Conservation (phyloP, 64 coral and sea anemone species). For the Pocillopora verrucosa region DNA sequence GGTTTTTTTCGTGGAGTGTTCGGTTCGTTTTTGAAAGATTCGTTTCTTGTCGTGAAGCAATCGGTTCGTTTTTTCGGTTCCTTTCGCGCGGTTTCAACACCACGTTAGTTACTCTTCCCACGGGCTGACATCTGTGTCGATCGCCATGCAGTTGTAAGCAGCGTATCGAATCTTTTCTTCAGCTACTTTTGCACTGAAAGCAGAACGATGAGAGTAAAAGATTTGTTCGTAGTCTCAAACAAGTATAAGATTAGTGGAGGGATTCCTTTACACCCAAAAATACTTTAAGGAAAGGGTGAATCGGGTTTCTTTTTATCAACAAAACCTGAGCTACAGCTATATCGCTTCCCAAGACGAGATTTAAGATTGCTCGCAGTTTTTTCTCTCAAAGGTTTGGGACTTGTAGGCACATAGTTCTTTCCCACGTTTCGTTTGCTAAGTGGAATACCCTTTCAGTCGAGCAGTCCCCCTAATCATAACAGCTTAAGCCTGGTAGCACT, state of each 20-base stretch:
- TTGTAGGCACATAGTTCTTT: no score
- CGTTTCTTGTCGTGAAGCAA: not conserved
- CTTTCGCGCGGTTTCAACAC: not conserved
- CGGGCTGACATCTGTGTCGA: slow-evolving; percentile 91
- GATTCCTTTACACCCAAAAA: not conserved
- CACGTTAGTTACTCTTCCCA: slow-evolving; percentile 78
- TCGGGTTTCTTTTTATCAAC: no score
- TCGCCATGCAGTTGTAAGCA: slow-evolving; percentile 94
- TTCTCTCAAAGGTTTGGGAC: no score
- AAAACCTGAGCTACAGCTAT: no score
- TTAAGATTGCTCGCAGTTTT: no score
- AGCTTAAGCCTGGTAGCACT: no score
- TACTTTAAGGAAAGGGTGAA: not conserved
- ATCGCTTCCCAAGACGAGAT: no score
- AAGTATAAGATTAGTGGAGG: not conserved
- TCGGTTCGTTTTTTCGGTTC: not conserved
- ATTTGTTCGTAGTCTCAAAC: not conserved
- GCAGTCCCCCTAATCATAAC: no score
- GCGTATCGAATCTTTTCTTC: slow-evolving; percentile 97
- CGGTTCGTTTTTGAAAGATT: not conserved
- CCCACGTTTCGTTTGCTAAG: no score
- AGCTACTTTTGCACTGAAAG: slow-evolving; percentile 82
- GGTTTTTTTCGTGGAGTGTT: not conserved
- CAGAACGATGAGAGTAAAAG: not conserved
- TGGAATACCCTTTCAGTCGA: no score